phyloP scores from a whole-genome alignment of 2,113 vertebrate species.

The Lasiurus borealis region DNA sequence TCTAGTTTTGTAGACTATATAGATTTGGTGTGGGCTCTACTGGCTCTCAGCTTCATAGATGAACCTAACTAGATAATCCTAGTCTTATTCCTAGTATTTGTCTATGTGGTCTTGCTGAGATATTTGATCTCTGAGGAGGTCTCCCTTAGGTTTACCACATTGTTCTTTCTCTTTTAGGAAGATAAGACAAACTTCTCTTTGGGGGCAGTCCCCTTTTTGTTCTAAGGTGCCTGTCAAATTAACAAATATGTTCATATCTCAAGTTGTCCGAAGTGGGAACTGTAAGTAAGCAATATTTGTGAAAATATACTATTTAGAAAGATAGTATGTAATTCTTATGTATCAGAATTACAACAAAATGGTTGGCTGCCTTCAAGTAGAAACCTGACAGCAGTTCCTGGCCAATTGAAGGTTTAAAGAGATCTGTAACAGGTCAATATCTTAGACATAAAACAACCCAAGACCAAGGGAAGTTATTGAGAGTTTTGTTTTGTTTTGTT shows the following conservation, averaged over 20 bases:
- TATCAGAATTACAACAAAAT: background rate
- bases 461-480: background rate
- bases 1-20: background rate
- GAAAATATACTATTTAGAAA: background rate
- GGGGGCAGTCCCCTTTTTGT: background rate
- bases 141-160: background rate
- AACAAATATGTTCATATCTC: background rate
- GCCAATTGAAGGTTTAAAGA: background rate
- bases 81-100: background rate
- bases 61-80: background rate
- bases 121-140: background rate
- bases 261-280: background rate
- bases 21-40: background rate
- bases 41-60: background rate
- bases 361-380: background rate
- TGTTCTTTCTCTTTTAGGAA: conserved; percentile 29
- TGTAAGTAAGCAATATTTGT: background rate
- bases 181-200: conserved; percentile 28
- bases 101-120: background rate
- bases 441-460: background rate
- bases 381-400: background rate
- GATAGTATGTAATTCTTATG: too few relatives aligned
- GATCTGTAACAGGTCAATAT: background rate
- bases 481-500: too few relatives aligned
- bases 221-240: background rate